These are phyloP conservation scores for Oostethus manadensis DNA, from an alignment of 2,113 vertebrate genomes.

Conservation along the genomic window DNA sequence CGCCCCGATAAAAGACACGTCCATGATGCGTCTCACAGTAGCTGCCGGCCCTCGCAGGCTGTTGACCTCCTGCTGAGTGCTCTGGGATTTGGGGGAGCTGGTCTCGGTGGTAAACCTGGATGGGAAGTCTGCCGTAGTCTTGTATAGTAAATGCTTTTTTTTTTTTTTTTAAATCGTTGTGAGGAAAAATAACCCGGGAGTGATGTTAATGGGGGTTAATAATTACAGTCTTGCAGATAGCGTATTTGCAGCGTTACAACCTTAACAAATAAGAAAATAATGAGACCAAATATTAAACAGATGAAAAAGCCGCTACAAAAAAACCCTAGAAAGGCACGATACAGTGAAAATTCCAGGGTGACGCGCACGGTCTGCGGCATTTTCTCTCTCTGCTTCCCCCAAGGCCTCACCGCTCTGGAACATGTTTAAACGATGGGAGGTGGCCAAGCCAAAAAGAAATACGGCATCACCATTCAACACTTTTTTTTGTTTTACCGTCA, in stretches of 20 bases:
- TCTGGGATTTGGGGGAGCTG: conserved; percentile 58
- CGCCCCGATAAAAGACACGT: conserved; percentile 73
- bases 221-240: background rate
- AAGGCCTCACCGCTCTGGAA: conserved; percentile 33
- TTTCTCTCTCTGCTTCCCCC: conserved; percentile 27
- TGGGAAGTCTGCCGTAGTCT: conserved; percentile 76
- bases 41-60: no score
- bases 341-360: conserved; percentile 15
- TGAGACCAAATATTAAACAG: background rate
- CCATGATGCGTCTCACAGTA: conserved; percentile 29
- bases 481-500: no score
- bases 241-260: background rate
- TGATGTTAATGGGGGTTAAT: background rate
- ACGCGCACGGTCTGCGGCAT: conserved; percentile 16
- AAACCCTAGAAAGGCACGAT: background rate
- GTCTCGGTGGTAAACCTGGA: conserved; percentile 82
- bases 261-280: background rate
- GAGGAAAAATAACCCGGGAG: background rate
- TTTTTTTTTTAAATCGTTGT: background rate
- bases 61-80: no score
- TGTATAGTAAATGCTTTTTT: background rate
- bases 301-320: background rate
- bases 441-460: background rate
- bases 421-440: conserved; percentile 18
- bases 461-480: background rate